Evolutionary conservation across 1,140 invertebrate genomes (phyloP).

Genomic region (Bombus impatiens): DNA sequence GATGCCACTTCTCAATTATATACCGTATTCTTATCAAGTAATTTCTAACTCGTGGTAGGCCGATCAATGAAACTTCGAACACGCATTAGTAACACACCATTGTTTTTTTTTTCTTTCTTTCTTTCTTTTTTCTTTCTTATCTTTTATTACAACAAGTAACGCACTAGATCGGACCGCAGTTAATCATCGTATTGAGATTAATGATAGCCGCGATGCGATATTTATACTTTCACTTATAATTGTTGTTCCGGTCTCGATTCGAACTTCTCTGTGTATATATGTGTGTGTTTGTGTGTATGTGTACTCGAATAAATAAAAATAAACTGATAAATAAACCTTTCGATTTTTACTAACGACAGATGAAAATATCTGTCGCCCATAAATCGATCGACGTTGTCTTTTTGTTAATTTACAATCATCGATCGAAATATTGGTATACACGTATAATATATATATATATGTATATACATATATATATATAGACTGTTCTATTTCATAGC

Average conservation of each 20-base stretch:
- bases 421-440: neutral
- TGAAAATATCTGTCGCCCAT: neutral
- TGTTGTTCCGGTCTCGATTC: conserved; percentile 46
- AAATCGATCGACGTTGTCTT: neutral
- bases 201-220: conserved; percentile 1
- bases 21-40: neutral
- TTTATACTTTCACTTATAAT: conserved; percentile 64
- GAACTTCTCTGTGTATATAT: conserved; percentile 6
- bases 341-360: neutral
- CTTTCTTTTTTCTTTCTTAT: neutral
- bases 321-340: conserved; percentile 34
- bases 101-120: neutral
- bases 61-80: conserved; percentile 55
- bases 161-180: conserved; percentile 44
- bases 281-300: neutral
- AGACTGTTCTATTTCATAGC: neutral
- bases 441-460: neutral
- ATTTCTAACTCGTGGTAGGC: conserved; percentile 40
- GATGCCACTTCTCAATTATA: conserved; percentile 24
- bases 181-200: conserved; percentile 9
- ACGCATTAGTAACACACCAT: conserved; percentile 67
- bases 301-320: neutral
- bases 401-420: neutral
- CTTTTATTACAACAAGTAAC: conserved; percentile 69
- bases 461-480: neutral